Percentiles rank a stretch among this genome's conserved stretches.
phyloP scores from a whole-genome alignment of 2,113 vertebrate species.

The Progne subis region DNA sequence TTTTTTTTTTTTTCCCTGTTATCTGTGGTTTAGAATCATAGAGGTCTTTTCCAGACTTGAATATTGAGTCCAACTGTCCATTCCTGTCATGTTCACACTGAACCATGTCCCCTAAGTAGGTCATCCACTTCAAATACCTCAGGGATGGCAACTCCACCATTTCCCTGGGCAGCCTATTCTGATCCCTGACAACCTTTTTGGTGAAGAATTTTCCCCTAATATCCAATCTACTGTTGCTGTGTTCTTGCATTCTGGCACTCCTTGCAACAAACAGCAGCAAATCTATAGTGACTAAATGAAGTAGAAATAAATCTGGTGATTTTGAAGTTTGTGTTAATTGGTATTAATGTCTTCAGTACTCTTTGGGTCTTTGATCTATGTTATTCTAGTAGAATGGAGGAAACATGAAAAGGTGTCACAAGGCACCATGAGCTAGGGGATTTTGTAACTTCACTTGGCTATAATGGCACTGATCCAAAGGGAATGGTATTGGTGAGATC shows the following conservation, averaged over 20 bases:
- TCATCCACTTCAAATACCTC: background rate
- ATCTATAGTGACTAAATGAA: background rate
- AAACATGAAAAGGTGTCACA: background rate
- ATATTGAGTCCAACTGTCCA: background rate
- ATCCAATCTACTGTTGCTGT: background rate
- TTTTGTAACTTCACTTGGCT: background rate
- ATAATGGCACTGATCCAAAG: background rate
- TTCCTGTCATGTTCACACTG: background rate
- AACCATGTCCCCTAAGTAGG: background rate
- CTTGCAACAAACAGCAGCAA: slow-evolving; percentile 37
- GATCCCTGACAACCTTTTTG: background rate
- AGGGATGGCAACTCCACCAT: background rate
- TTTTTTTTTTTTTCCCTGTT: background rate
- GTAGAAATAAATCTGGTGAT: background rate
- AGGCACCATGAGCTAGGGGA: background rate
- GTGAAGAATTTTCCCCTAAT: background rate
- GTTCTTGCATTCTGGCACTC: slow-evolving; percentile 10
- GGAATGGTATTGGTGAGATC: background rate
- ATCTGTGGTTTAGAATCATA: background rate
- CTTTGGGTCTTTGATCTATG: slow-evolving; percentile 48
- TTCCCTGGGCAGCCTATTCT: background rate
- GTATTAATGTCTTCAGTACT: slow-evolving; percentile 54
- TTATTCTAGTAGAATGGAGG: background rate
- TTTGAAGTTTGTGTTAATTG: slow-evolving; percentile 59
- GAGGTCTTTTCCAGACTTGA: background rate